These are phyloP conservation scores for Rhabdomys pumilio DNA, from an alignment of 2,797 vertebrate genomes.

Conservation along the genomic window DNA sequence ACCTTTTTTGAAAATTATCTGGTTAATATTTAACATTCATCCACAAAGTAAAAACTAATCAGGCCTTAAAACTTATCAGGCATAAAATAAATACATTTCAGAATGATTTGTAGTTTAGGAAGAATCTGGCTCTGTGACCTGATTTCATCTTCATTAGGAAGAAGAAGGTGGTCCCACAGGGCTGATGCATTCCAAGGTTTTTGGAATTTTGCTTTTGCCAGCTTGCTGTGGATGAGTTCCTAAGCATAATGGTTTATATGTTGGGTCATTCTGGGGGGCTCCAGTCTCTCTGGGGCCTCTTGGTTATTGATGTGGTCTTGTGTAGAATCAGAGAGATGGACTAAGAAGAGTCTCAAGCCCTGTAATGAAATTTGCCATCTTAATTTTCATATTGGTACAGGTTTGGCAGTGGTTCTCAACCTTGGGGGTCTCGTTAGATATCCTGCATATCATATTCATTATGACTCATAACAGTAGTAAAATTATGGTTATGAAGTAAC, in stretches of 20 bases:
- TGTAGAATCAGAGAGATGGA: background rate
- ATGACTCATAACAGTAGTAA: background rate
- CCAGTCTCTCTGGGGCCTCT: background rate
- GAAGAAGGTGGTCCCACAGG: background rate
- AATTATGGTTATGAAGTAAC: background rate
- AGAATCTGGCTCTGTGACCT: background rate
- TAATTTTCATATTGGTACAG: background rate
- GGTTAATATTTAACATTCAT: slow-evolving; percentile 42
- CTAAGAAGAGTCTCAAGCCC: background rate
- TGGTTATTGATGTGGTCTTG: background rate
- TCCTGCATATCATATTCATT: background rate
- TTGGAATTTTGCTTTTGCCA: background rate
- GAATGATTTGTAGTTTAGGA: background rate
- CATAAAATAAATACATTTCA: background rate
- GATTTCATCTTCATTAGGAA: background rate
- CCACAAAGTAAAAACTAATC: slow-evolving; percentile 2
- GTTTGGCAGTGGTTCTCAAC: background rate
- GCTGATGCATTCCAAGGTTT: background rate
- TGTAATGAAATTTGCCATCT: background rate
- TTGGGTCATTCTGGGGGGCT: background rate
- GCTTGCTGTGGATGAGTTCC: background rate
- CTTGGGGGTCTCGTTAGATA: background rate
- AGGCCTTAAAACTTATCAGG: background rate
- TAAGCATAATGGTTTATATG: too few species aligned
- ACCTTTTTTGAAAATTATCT: background rate